Conservation (phyloP, 2,113 vertebrate genomes). For the Alces alces region DNA sequence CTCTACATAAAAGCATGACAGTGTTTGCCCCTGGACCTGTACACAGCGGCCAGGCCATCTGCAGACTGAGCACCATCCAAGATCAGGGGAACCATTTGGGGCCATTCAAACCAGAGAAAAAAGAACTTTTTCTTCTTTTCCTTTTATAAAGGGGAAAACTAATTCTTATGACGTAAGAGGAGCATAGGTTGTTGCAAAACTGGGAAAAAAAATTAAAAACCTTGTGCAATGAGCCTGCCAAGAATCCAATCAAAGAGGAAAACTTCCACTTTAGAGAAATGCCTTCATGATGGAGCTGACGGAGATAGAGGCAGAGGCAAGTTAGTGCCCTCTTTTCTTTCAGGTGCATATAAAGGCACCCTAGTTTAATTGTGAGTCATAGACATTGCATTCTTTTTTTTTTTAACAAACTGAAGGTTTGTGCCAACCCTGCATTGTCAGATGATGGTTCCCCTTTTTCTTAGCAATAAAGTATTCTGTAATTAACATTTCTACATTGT, state of each 20-base stretch:
- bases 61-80: background rate
- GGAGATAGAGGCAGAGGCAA: background rate
- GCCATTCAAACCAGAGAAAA: background rate
- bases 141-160: background rate
- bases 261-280: background rate
- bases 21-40: too few species aligned
- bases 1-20: background rate
- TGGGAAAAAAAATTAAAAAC: background rate
- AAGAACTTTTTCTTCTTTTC: background rate
- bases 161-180: background rate
- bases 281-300: background rate
- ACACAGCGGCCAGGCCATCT: background rate
- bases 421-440: background rate
- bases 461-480: background rate
- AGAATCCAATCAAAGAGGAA: background rate
- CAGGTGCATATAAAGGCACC: background rate
- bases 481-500: background rate
- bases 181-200: background rate
- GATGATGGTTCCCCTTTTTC: background rate
- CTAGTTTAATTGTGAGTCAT: background rate
- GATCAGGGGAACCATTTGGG: background rate
- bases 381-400: background rate
- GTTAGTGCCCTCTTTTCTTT: background rate
- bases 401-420: background rate
- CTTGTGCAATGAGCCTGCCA: background rate